A percentile compares a stretch with the other conserved stretches of the same genome.
Evolutionary conservation across 1,140 invertebrate genomes (phyloP).

Genomic region (Leptinotarsa lineolata): DNA sequence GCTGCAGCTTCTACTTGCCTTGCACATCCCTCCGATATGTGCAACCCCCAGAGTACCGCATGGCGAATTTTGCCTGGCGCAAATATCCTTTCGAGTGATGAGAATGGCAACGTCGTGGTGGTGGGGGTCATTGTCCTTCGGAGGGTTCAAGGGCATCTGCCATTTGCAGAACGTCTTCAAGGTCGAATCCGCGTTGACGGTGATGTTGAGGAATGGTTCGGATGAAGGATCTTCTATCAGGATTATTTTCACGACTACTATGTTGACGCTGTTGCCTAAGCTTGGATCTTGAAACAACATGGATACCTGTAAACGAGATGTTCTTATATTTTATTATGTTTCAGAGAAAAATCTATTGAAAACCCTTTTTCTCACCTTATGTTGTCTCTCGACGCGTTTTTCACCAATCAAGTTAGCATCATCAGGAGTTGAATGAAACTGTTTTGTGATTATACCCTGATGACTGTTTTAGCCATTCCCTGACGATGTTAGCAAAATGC

Average conservation of each 20-base stretch:
- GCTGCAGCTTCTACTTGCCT: constrained; percentile 83
- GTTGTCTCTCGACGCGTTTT: too few relatives aligned
- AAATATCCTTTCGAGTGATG: constrained; percentile 87
- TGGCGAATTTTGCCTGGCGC: constrained; percentile 74
- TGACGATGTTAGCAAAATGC: too few relatives aligned
- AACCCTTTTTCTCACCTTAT: too few relatives aligned
- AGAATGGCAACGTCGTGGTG: constrained; percentile 94
- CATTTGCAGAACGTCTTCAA: constrained; percentile 85
- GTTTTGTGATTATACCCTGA: too few relatives aligned
- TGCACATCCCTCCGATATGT: constrained; percentile 90
- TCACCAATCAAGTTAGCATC: too few relatives aligned
- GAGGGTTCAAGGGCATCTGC: constrained; percentile 79
- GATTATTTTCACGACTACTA: constrained; percentile 83
- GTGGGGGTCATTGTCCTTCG: constrained; percentile 78
- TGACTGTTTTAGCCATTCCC: too few relatives aligned
- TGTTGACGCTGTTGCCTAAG: constrained; percentile 87
- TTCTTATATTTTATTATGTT: too few relatives aligned
- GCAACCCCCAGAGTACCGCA: constrained; percentile 85
- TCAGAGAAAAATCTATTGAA: too few relatives aligned
- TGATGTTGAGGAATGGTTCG: constrained; percentile 74
- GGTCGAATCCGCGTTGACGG: constrained; percentile 80
- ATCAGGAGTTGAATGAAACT: too few relatives aligned
- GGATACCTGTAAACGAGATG: constrained; percentile 67
- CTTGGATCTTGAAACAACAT: constrained; percentile 84
- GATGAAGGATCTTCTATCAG: constrained; percentile 71